Conservation (phyloP, 2,888 invertebrate species). For the Mantis religiosa region DNA sequence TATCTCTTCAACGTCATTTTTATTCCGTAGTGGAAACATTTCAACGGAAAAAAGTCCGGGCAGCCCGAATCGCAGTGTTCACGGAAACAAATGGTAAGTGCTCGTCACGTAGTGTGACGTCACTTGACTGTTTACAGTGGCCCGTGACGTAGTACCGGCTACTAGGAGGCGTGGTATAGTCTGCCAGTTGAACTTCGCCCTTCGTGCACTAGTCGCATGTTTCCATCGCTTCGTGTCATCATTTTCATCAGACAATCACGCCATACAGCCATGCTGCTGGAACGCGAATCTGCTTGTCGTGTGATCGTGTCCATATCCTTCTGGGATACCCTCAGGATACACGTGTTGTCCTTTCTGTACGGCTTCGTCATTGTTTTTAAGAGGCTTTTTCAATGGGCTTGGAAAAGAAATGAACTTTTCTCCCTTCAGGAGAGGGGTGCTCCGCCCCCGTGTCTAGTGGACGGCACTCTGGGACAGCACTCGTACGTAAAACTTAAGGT, state of each 20-base stretch:
- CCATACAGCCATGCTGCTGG: background rate
- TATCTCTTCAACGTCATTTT: no score
- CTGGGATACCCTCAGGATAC: constrained; percentile 48
- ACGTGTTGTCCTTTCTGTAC: constrained; percentile 48
- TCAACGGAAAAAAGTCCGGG: no score
- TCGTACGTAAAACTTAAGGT: constrained; percentile 63
- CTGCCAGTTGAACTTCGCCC: background rate
- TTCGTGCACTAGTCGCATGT: background rate
- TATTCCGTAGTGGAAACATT: no score
- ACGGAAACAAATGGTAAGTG: no score
- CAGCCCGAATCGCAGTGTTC: no score
- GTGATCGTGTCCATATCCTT: constrained; percentile 47
- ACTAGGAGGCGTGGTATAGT: background rate
- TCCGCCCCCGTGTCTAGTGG: constrained; percentile 57
- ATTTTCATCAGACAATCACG: background rate
- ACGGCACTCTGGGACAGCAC: constrained; percentile 56
- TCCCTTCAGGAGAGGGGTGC: constrained; percentile 49
- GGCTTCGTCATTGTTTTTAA: constrained; percentile 51
- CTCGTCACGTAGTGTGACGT: background rate
- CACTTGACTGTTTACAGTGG: background rate
- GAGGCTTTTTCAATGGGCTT: constrained; percentile 48
- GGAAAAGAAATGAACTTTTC: constrained; percentile 49
- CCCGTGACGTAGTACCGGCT: background rate
- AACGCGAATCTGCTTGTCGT: background rate
- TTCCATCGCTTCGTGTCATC: background rate